Evolutionary conservation across 2,797 vertebrate species (phyloP), one percentile per base, ranked within the genome.

Genomic region (Macrochelys suwanniensis): DNA sequence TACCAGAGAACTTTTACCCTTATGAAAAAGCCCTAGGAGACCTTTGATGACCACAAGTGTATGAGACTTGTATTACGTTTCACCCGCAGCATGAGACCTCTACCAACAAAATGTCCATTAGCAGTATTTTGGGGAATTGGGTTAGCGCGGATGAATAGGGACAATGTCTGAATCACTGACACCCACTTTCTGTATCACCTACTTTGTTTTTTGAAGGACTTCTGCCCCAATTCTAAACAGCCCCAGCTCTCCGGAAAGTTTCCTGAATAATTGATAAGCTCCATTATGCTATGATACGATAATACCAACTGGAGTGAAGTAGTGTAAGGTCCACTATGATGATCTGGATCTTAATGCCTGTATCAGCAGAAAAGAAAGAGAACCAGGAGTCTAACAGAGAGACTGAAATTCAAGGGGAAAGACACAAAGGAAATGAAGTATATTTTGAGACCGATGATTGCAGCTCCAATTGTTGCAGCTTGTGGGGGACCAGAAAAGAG

Each of bases 281-380:
- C 1, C 0, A 50, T 80, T 83, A 49, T 16, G 15, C 42, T 31
- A 6, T 0, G 0, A 88, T 78, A n/a, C 51, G 57, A 8, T 76
- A 77, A 56, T 49, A 76, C 74, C 42, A 90, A 17, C 45, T 51
- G 49, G 25, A 57, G 19, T 25, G 33, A 65, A 87, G 50, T 57
- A 25, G 76, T 57, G 16, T 85, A 21, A 42, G 19, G 68, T 10
- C 68, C 37, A 11, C 25, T 37, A 1, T 89, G 84, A n/a, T 33
- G 59, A 90, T 80, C 85, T 56, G 71, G 16, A 83, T 6, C 51
- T 93, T 91, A 56, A 17, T 65, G 80, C 26, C 5, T 49, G 77
- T 15, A 65, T 87, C 49, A 42, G 25, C 16, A 59, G 50, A 80
- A 59, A 91, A 61, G 26, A 51, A 13, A 42, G 26, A 50, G n/a